Percentiles rank a stretch among this genome's conserved stretches.
phyloP scores from a whole-genome alignment of 2,888 invertebrate species.

The Anticlea derivata region DNA sequence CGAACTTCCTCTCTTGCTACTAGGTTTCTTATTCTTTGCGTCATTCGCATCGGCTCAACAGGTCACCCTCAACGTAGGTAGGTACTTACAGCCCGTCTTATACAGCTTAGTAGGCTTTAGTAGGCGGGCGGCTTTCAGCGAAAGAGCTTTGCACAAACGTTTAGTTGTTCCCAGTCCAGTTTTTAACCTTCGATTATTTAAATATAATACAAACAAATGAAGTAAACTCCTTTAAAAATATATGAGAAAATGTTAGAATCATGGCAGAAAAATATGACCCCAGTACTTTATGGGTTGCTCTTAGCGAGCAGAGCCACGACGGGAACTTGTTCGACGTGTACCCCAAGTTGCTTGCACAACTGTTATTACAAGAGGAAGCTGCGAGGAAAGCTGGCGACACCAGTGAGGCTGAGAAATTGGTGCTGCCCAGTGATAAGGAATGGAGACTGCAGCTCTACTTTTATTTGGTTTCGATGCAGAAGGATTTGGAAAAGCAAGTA shows the following conservation, averaged over 20 bases:
- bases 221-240: slow-evolving; percentile 7
- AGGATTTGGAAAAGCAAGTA: slow-evolving; percentile 64
- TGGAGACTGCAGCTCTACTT: slow-evolving; percentile 88
- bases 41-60: slow-evolving; percentile 29
- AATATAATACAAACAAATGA: slow-evolving; percentile 12
- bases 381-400: slow-evolving; percentile 70
- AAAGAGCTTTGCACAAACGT: slow-evolving; percentile 36
- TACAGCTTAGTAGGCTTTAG: slow-evolving; percentile 47
- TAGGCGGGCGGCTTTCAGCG: slow-evolving; percentile 53
- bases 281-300: slow-evolving; percentile 79
- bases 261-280: slow-evolving; percentile 69
- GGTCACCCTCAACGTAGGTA: too few species aligned
- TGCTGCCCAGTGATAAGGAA: slow-evolving; percentile 87
- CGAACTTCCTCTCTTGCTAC: too few species aligned
- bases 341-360: slow-evolving; percentile 85
- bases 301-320: slow-evolving; percentile 78
- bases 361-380: slow-evolving; percentile 80
- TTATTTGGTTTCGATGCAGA: slow-evolving; percentile 86
- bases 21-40: background rate
- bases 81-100: slow-evolving; percentile 16
- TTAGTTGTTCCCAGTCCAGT: background rate
- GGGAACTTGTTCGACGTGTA: slow-evolving; percentile 87
- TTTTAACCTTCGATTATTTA: background rate
- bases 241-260: slow-evolving; percentile 44
- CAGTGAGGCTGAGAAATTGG: slow-evolving; percentile 80